Evolutionary conservation across 2,797 vertebrate genomes (phyloP).

Genomic region (Onychomys arenicola): DNA sequence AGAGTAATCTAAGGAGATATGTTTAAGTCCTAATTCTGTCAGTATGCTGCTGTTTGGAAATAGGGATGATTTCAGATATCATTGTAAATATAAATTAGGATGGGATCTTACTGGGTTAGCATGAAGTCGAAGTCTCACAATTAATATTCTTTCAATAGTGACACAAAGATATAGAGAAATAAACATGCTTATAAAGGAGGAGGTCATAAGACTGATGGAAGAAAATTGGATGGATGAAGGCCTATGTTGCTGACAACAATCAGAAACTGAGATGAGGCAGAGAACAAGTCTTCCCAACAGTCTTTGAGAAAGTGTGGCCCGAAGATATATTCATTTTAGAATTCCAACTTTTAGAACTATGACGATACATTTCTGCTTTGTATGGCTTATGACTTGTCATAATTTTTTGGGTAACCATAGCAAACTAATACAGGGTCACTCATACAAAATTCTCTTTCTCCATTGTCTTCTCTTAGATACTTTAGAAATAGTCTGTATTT

Average conservation of each 20-base stretch:
- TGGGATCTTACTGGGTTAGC: neutral
- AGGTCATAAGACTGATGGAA: neutral
- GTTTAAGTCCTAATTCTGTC: neutral
- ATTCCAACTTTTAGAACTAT: neutral
- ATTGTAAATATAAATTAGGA: neutral
- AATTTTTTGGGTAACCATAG: neutral
- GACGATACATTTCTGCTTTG: neutral
- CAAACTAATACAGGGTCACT: neutral
- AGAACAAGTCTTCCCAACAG: neutral
- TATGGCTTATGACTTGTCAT: neutral
- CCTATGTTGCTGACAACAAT: neutral
- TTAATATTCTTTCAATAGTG: neutral
- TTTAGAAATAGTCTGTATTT: neutral
- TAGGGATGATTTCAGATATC: neutral
- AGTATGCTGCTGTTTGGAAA: constrained; percentile 1
- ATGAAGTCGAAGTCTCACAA: neutral
- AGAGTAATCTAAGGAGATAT: neutral
- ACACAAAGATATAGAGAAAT: neutral
- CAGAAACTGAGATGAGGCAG: neutral
- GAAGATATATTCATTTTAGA: neutral
- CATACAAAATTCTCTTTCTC: neutral
- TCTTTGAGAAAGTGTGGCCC: neutral
- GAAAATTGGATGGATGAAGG: neutral
- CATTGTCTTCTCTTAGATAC: neutral
- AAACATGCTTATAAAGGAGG: neutral